These are phyloP conservation scores for Pachycephala philippinensis DNA, from an alignment of 2,113 vertebrate species.

Conservation along the genomic window DNA sequence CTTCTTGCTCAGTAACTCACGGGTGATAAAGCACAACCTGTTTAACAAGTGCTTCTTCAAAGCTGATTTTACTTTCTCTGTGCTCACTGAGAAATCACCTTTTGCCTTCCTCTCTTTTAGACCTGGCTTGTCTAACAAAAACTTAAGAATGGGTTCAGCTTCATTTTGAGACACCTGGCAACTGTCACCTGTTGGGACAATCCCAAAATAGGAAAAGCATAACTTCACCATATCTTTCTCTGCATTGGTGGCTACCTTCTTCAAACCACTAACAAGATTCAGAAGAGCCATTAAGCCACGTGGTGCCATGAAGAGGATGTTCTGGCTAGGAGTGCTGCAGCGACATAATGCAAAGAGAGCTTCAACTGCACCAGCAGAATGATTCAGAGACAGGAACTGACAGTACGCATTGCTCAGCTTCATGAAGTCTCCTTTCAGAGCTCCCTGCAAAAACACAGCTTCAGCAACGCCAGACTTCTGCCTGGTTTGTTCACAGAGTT, in stretches of 20 bases:
- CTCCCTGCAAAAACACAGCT: slow-evolving; percentile 69
- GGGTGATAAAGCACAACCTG: slow-evolving; percentile 64
- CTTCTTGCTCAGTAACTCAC: slow-evolving; percentile 4
- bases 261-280: slow-evolving; percentile 63
- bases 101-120: slow-evolving; percentile 62
- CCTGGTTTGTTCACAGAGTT: slow-evolving; percentile 62
- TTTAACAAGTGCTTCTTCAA: slow-evolving; percentile 69
- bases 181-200: slow-evolving; percentile 60
- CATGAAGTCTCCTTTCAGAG: slow-evolving; percentile 53
- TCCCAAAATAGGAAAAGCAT: slow-evolving; percentile 79
- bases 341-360: slow-evolving; percentile 51
- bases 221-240: slow-evolving; percentile 80
- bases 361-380: slow-evolving; percentile 73
- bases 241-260: slow-evolving; percentile 69
- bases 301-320: slow-evolving; percentile 39
- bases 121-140: slow-evolving; percentile 39
- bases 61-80: slow-evolving; percentile 64
- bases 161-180: slow-evolving; percentile 73
- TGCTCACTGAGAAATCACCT: slow-evolving; percentile 56
- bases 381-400: slow-evolving; percentile 62
- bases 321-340: background rate
- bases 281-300: slow-evolving; percentile 66
- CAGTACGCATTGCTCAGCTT: slow-evolving; percentile 44
- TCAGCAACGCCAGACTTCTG: slow-evolving; percentile 67
- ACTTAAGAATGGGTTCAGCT: slow-evolving; percentile 64